phyloP scores from a whole-genome alignment of 2,888 invertebrate species.

The Tridacna gigas region DNA sequence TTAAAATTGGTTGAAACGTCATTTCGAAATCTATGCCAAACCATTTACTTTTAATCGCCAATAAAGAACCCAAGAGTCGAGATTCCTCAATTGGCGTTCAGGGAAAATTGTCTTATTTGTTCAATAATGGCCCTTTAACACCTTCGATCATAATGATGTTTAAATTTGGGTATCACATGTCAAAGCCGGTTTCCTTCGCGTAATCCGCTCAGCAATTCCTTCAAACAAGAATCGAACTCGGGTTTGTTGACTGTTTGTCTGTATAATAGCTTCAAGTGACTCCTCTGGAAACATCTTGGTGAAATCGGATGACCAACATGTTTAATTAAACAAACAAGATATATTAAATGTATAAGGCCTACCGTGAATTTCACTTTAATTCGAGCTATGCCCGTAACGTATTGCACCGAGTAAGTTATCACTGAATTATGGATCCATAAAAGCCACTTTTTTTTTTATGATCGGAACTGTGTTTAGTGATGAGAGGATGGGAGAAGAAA shows the following conservation, averaged over 20 bases:
- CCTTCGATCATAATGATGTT: slow-evolving; percentile 21
- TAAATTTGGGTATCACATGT: slow-evolving; percentile 13
- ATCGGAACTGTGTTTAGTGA: too few relatives aligned
- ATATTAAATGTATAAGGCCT: too few relatives aligned
- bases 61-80: background rate
- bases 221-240: slow-evolving; percentile 16
- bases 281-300: slow-evolving; percentile 19
- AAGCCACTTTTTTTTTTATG: too few relatives aligned
- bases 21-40: too few relatives aligned
- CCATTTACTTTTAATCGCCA: too few relatives aligned
- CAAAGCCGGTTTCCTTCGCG: slow-evolving; percentile 21
- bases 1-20: too few relatives aligned
- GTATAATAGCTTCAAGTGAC: slow-evolving; percentile 24
- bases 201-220: slow-evolving; percentile 18
- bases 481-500: too few relatives aligned
- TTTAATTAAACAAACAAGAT: background rate
- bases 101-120: background rate
- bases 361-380: too few relatives aligned
- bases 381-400: too few relatives aligned
- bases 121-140: slow-evolving; percentile 20
- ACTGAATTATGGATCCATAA: too few relatives aligned
- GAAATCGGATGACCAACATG: slow-evolving; percentile 24
- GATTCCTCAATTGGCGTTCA: background rate
- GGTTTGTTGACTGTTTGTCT: slow-evolving; percentile 21
- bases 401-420: too few relatives aligned